Conservation (phyloP, 2,113 vertebrate species). For the Sterrhoptilus dennistouni region DNA sequence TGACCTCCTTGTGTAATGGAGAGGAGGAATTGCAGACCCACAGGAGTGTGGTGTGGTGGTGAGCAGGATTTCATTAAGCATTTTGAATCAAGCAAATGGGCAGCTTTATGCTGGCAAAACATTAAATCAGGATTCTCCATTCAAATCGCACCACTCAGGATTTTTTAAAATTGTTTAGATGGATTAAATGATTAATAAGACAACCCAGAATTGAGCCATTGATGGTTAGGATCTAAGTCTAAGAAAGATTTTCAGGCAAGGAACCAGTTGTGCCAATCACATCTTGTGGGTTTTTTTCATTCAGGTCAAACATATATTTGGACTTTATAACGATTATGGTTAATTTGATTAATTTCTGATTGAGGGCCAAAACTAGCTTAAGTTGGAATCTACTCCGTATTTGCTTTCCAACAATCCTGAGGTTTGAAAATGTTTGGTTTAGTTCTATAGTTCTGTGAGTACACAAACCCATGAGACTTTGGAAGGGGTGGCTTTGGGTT, state of each 20-base stretch:
- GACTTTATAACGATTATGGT: not conserved
- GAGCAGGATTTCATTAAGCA: not conserved
- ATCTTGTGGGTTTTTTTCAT: not conserved
- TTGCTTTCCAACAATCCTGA: not conserved
- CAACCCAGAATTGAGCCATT: not conserved
- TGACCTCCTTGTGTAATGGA: fast-evolving
- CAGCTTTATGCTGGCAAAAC: not conserved
- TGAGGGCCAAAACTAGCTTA: not conserved
- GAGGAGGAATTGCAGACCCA: not conserved
- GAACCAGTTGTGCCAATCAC: not conserved
- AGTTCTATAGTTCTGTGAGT: not conserved
- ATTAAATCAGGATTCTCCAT: not conserved
- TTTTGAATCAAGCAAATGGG: not conserved
- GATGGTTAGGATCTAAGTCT: not conserved
- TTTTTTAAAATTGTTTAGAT: not conserved
- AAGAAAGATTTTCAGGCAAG: not conserved
- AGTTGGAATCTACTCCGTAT: not conserved
- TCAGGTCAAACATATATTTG: not conserved
- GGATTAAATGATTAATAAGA: not conserved
- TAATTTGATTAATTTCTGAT: conserved; percentile 30
- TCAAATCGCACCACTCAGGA: not conserved
- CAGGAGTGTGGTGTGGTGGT: not conserved
- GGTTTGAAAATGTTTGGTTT: not conserved
- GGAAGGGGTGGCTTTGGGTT: not conserved
- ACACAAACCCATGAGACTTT: not conserved